Percentiles rank a stretch among this genome's conserved stretches.
Evolutionary conservation across 2,797 vertebrate genomes (phyloP).

Genomic region (Epinephelus coioides): DNA sequence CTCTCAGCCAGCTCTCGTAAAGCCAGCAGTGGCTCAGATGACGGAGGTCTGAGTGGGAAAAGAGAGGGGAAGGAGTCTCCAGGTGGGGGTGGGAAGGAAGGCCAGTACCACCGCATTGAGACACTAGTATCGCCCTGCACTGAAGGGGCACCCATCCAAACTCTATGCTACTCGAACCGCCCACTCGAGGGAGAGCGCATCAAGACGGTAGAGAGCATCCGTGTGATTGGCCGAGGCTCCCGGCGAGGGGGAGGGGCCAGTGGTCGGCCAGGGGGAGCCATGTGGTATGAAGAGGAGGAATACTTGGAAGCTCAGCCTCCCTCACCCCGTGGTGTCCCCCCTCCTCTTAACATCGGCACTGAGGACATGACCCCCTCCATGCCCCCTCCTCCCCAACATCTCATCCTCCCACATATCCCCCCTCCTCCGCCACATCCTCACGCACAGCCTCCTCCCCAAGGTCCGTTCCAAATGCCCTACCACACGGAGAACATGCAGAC

Average conservation of each 20-base stretch:
- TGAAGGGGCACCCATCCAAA: constrained; percentile 90
- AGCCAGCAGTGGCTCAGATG: constrained; percentile 71
- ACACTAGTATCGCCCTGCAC: constrained; percentile 90
- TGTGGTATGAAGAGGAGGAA: constrained; percentile 88
- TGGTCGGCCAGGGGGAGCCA: constrained; percentile 77
- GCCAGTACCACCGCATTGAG: constrained; percentile 93
- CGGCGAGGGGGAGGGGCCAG: constrained; percentile 79
- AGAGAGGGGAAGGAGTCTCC: constrained; percentile 64
- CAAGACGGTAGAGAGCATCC: constrained; percentile 96
- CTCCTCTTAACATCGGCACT: constrained; percentile 61
- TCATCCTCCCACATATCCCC: constrained; percentile 78
- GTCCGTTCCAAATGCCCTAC: constrained; percentile 81
- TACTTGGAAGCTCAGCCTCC: constrained; percentile 82
- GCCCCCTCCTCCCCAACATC: constrained; percentile 77
- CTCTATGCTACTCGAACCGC: constrained; percentile 89
- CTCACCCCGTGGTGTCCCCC: constrained; percentile 64
- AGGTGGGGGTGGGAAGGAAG: constrained; percentile 79
- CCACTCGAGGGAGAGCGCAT: constrained; percentile 92
- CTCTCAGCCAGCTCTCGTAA: constrained; percentile 75
- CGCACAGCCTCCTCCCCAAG: constrained; percentile 70
- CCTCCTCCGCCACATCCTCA: constrained; percentile 76
- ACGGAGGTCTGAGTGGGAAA: constrained; percentile 65
- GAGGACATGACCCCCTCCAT: constrained; percentile 71
- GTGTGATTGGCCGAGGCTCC: constrained; percentile 90
- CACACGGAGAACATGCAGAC: constrained; percentile 80